A percentile compares a stretch with the other conserved stretches of the same genome.
Evolutionary conservation across 2,888 invertebrate genomes (phyloP).

Genomic region (Zygaena filipendulae): DNA sequence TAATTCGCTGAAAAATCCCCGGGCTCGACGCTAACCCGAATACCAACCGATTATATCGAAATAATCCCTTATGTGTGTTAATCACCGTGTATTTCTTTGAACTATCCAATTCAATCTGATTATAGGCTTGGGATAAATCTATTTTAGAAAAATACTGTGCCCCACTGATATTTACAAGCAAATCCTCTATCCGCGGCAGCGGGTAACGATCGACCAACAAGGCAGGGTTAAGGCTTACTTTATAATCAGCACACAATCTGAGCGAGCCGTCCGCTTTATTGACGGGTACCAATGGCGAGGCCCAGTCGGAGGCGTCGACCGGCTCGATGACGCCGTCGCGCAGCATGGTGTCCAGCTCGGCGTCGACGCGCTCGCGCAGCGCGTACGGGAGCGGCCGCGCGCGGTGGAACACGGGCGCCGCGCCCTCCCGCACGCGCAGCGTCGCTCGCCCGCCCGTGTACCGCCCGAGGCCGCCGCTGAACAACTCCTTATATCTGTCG

Average conservation of each 20-base stretch:
- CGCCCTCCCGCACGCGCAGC: slow-evolving; percentile 16
- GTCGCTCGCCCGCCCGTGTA: slow-evolving; percentile 15
- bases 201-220: slow-evolving; percentile 5
- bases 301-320: slow-evolving; percentile 21
- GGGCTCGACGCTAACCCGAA: slow-evolving; percentile 14
- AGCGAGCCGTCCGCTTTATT: slow-evolving; percentile 18
- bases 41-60: slow-evolving; percentile 15
- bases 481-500: slow-evolving; percentile 13
- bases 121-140: no score
- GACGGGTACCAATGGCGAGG: no score
- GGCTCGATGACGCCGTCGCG: slow-evolving; percentile 20
- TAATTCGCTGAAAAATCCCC: slow-evolving; percentile 4
- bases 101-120: no score
- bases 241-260: slow-evolving; percentile 16
- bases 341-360: slow-evolving; percentile 20
- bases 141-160: slow-evolving; percentile 2
- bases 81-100: slow-evolving; percentile 17
- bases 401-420: no score
- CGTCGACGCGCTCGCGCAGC: no score
- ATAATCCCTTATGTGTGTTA: slow-evolving; percentile 18
- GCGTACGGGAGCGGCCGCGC: no score
- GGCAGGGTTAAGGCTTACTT: slow-evolving; percentile 1
- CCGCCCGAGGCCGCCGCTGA: slow-evolving; percentile 15
- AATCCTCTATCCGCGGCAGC: slow-evolving; percentile 4
- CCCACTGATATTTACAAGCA: slow-evolving; percentile 1